Conservation (phyloP, 35 echinoderm and acorn worm species). For the Apostichopus parvimensis region DNA sequence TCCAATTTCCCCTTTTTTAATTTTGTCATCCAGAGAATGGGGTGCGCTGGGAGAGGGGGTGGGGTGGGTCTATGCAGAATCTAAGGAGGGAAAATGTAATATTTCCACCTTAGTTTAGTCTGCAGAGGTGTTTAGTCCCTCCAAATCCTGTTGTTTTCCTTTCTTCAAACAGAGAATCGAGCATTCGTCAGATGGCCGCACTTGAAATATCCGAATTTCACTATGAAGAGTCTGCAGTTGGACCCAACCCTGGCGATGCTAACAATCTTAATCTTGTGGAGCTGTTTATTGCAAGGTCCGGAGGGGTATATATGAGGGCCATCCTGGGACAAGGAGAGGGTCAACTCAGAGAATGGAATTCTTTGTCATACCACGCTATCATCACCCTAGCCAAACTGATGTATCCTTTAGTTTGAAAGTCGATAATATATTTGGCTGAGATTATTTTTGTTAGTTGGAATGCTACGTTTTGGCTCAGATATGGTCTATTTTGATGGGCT, state of each 20-base stretch:
- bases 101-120: too few species aligned
- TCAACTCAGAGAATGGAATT: constrained; percentile 44
- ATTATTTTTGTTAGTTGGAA: too few species aligned
- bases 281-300: constrained; percentile 79
- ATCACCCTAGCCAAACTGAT: constrained; percentile 67
- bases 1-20: too few species aligned
- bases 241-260: background rate
- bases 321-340: constrained; percentile 59
- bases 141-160: too few species aligned
- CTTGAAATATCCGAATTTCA: constrained; percentile 73
- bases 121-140: too few species aligned
- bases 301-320: constrained; percentile 71
- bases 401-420: constrained; percentile 77
- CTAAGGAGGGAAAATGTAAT: too few species aligned
- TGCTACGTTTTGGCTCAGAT: too few species aligned
- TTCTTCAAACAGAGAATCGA: constrained; percentile 57
- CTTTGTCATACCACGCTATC: constrained; percentile 60
- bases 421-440: too few species aligned
- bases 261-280: constrained; percentile 64
- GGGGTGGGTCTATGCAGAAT: too few species aligned
- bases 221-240: background rate
- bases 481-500: too few species aligned
- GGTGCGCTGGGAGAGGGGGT: too few species aligned
- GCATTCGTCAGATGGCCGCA: constrained; percentile 80
- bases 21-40: too few species aligned